Evolutionary conservation across 2,888 invertebrate species (phyloP), one percentile per base, ranked within the genome.

Genomic region (Pycnomerus fuliginosus): DNA sequence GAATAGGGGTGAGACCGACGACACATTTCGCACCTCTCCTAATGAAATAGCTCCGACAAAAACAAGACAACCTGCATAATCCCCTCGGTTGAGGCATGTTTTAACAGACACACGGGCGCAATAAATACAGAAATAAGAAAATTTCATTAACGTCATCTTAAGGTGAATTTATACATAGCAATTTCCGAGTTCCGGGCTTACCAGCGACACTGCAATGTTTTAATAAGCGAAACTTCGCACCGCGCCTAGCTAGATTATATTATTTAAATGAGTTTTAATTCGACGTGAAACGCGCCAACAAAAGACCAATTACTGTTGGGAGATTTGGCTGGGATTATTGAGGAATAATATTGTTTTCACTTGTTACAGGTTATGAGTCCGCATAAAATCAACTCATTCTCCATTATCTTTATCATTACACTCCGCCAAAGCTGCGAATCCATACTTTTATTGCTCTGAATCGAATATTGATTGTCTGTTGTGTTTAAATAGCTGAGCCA

Each of bases 131-230:
- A 71, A 73, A 72, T 73, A 72, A 72, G 73, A 72, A 74, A 74
- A 74, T 75, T 75, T 76, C 75, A 76, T 76, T 76, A 76, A 75
- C 74, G 75, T 75, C 75, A 75, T 74, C 74, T 75, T 74, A 72
- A 74, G 73, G 74, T 73, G 69, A 75, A 75, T 75, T 76, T 75
- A 75, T 76, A 73, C 66, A 66, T 66, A 57, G 74, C 71, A 76
- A 76, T 76, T 75, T 76, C 74, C 72, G 64, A 62, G 67, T 62
- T 63, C 57, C 62, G 52, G 64, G 68, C 66, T 69, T 69, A 69
- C 56, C 46, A 55, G 61, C 64, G 65, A 67, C 67, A 67, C 60
- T 58, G 59, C 67, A 55, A 65, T 62, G 68, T 69, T 70, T 69
- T 70, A 70, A 70, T 71, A 70, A 69, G 62, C 61, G 63, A 61